These are phyloP conservation scores for Chionomys nivalis DNA, from an alignment of 2,113 vertebrate genomes.

Conservation along the genomic window DNA sequence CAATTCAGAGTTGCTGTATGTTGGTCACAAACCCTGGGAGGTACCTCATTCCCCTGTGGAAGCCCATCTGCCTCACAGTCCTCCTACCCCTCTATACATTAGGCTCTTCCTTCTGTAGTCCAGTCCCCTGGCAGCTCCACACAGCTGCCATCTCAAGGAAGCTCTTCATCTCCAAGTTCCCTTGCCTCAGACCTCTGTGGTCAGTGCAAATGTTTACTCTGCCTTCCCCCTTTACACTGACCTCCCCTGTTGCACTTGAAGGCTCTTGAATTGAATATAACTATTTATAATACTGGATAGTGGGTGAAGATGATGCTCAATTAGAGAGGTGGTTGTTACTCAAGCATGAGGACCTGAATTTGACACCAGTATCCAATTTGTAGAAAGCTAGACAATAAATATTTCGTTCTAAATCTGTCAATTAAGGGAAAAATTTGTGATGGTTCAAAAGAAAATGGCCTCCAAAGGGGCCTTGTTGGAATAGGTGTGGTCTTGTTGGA, in stretches of 20 bases:
- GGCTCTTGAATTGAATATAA: not conserved
- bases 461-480: not conserved
- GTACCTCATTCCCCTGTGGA: no score
- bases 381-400: not conserved
- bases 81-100: not conserved
- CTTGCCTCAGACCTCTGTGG: not conserved
- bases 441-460: not conserved
- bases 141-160: not conserved
- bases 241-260: not conserved
- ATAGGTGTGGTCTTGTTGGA: not conserved
- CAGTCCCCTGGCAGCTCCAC: rapidly evolving
- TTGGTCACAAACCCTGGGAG: not conserved
- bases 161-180: not conserved
- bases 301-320: not conserved
- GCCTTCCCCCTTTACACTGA: not conserved
- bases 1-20: not conserved
- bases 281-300: not conserved
- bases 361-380: not conserved
- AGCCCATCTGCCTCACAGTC: not conserved
- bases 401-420: not conserved
- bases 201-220: not conserved
- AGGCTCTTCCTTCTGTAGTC: not conserved
- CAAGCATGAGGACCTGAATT: not conserved
- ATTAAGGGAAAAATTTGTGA: not conserved
- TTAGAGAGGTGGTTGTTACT: not conserved